These are phyloP conservation scores for Rhynchonycteris naso DNA, from an alignment of 2,797 vertebrate species.

Conservation along the genomic window DNA sequence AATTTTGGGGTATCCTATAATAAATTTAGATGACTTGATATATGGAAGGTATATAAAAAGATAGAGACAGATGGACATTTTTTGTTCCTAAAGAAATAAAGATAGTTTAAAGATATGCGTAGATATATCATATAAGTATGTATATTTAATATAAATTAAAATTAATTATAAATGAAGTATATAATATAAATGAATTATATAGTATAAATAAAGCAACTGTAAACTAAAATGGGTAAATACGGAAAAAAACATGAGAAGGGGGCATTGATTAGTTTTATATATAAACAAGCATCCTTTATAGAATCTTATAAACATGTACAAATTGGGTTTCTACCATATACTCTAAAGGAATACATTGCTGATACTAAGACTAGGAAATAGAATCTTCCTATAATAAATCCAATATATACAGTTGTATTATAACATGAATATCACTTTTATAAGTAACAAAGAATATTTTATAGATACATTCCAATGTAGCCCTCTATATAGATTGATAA, in stretches of 20 bases:
- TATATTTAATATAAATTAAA: background rate
- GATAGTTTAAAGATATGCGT: background rate
- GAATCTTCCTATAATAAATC: background rate
- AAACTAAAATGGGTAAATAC: slow-evolving; percentile 30
- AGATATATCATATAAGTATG: background rate
- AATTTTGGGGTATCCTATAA: background rate
- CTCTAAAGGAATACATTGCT: slow-evolving; percentile 26
- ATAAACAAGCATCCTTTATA: background rate
- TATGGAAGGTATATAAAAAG: background rate
- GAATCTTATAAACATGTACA: background rate
- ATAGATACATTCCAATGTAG: background rate
- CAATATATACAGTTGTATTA: background rate
- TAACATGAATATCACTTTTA: slow-evolving; percentile 5
- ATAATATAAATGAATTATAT: slow-evolving; percentile 8
- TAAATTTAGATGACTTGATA: background rate
- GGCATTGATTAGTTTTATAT: background rate
- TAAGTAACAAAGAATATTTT: slow-evolving; percentile 22
- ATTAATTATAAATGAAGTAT: background rate
- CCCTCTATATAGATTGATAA: background rate
- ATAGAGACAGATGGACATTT: background rate
- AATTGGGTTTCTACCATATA: background rate
- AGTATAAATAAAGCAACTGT: background rate
- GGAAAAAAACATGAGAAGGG: background rate
- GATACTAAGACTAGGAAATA: background rate
- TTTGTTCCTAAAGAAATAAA: slow-evolving; percentile 16